These are phyloP conservation scores for Panthera leo DNA, from an alignment of 2,113 vertebrate genomes.

Conservation along the genomic window DNA sequence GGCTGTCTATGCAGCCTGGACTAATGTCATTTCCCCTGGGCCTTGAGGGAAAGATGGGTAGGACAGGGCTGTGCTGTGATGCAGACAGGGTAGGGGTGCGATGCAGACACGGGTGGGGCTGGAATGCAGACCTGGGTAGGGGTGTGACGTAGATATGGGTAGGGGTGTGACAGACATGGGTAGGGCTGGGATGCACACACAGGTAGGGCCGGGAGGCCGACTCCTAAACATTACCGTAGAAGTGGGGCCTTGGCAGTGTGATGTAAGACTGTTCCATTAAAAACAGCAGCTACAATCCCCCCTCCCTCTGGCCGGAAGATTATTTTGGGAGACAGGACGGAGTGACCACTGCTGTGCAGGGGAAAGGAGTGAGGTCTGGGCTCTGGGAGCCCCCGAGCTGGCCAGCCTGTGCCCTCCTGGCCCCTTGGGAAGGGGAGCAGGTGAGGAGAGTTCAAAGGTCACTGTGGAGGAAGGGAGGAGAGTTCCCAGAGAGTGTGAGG, in stretches of 20 bases:
- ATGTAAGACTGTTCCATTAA: neutral
- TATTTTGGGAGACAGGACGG: neutral
- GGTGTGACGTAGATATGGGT: accelerated
- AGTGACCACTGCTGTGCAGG: neutral
- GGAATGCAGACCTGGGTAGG: neutral
- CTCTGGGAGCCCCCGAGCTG: neutral
- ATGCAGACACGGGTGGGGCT: neutral
- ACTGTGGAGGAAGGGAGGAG: neutral
- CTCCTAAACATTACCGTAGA: neutral
- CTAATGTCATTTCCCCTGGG: neutral
- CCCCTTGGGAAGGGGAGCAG: neutral
- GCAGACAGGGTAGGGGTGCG: neutral
- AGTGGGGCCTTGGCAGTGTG: no score
- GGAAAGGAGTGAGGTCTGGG: neutral
- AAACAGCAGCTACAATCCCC: neutral
- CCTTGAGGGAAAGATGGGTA: neutral
- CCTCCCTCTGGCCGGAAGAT: neutral
- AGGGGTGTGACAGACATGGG: neutral
- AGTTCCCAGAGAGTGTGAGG: neutral
- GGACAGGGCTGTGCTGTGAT: neutral
- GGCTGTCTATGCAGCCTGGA: neutral
- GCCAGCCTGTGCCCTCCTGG: neutral
- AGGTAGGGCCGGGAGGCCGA: neutral
- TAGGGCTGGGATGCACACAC: neutral
- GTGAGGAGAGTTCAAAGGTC: neutral